A percentile compares a stretch with the other conserved stretches of the same genome.
These are phyloP conservation scores for Vanessa atalanta DNA, from an alignment of 1,140 invertebrate species.

Conservation along the genomic window DNA sequence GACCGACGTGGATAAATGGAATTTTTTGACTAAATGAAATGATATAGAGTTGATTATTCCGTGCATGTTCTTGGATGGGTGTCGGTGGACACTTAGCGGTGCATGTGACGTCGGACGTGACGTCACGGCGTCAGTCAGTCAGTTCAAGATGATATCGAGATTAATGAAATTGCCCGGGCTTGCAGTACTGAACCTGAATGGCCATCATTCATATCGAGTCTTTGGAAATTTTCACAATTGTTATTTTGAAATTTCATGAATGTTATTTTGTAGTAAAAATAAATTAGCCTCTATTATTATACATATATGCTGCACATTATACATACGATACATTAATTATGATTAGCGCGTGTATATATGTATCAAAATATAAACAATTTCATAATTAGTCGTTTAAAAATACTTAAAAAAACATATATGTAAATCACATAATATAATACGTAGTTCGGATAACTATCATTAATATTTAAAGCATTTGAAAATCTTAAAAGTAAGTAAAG, in stretches of 20 bases:
- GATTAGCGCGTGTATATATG: no score
- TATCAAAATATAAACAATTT: no score
- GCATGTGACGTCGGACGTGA: constrained; percentile 38
- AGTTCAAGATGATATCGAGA: constrained; percentile 41
- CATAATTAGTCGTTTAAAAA: neutral
- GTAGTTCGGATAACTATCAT: neutral
- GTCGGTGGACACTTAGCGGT: constrained; percentile 30
- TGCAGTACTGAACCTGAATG: neutral
- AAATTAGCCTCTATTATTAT: no score
- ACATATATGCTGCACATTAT: no score
- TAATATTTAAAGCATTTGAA: constrained; percentile 7
- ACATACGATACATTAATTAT: no score
- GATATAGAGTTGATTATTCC: constrained; percentile 28
- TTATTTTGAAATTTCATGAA: neutral
- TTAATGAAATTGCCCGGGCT: constrained; percentile 41
- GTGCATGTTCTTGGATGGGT: constrained; percentile 7
- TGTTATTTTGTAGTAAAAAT: no score
- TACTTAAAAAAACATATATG: neutral
- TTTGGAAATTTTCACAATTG: neutral
- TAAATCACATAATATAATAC: neutral
- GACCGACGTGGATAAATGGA: constrained; percentile 15
- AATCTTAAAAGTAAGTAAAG: constrained; percentile 3
- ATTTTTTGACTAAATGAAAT: constrained; percentile 17
- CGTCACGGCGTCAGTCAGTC: constrained; percentile 21
- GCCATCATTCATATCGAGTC: constrained; percentile 8